Base-by-base conservation (phyloP, 2,797 vertebrate species). In the Tragopan temminckii region DNA sequence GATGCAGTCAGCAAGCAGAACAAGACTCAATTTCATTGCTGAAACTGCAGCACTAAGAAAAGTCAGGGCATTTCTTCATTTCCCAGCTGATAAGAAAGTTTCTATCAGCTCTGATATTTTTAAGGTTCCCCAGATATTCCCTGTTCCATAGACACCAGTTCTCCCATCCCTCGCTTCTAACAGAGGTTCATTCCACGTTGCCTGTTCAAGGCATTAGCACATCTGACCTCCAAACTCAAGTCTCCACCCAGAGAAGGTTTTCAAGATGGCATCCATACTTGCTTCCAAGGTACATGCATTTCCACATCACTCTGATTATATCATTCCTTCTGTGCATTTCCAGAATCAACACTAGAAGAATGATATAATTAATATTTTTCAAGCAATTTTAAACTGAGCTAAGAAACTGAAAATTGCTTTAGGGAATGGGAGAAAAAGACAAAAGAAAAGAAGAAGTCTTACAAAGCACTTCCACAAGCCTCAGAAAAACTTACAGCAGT, bases 151-250 rank as follows among this genome's bases (percentile, higher is more conserved):
- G 61, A 52, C 48, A 67, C 31, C 10, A 70, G 29, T 5, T 59
- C 40, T 77, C 40, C 25, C 77, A 25, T 5, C 89, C 35, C 48
- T 31, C n/a, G 14, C 0, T 66, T 46, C 72, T n/a, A 31, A 11
- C 3, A 55, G 13, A 70, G 13, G 19, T 23, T 57, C n/a, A 50
- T 24, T 48, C 67, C 5, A 24, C 24, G 16, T 62, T 17, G 18
- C 11, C 50, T 68, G 33, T 12, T 67, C 35, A 38, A 68, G 36
- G 21, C 20, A 31, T 46, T 53, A 21, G 21, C 7, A 24, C 21
- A 16, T 62, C 70, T 53, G 35, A 74, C 40, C 10, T 1, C 2
- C 0, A 0, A 74, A 11, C 15, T 29, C 50, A 29, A 78, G n/a
- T 70, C 53, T 75, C 69, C 48, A 15, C 33, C 55, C 5, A 20